These are phyloP conservation scores for Agrotis segetum DNA, from an alignment of 2,888 invertebrate species.

Conservation along the genomic window DNA sequence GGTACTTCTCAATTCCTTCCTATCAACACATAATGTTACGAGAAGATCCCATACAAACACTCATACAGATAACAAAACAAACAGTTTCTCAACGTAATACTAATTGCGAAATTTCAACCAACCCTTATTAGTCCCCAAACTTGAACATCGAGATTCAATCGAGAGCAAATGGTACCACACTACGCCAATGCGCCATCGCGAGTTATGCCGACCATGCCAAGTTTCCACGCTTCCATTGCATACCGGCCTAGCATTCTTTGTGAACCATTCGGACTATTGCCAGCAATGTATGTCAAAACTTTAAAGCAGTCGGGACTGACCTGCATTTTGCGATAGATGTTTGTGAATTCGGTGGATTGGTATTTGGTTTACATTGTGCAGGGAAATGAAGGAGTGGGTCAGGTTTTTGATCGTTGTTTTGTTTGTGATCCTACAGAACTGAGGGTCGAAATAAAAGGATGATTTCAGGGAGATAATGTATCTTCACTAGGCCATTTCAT, in stretches of 20 bases:
- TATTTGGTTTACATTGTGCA: constrained; percentile 44
- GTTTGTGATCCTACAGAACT: constrained; percentile 21
- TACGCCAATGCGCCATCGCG: constrained; percentile 60
- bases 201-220: constrained; percentile 52
- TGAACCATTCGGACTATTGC: constrained; percentile 43
- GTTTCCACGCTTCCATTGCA: constrained; percentile 52
- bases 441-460: neutral
- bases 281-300: constrained; percentile 52
- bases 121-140: constrained; percentile 15
- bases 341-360: constrained; percentile 37
- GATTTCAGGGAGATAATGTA: neutral
- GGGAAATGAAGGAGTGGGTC: constrained; percentile 24
- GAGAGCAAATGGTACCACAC: constrained; percentile 43
- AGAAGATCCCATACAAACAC: constrained; percentile 13
- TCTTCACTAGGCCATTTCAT: neutral
- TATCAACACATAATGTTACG: neutral
- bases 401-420: constrained; percentile 16
- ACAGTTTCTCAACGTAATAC: constrained; percentile 20
- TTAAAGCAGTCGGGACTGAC: neutral
- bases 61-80: constrained; percentile 20
- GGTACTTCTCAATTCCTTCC: neutral
- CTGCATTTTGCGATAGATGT: constrained; percentile 32
- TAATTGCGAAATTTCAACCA: constrained; percentile 28
- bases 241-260: constrained; percentile 48
- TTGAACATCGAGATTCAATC: constrained; percentile 40